Evolutionary conservation across 2,797 vertebrate species (phyloP).

Genomic region (Mormyrops attenuatus): DNA sequence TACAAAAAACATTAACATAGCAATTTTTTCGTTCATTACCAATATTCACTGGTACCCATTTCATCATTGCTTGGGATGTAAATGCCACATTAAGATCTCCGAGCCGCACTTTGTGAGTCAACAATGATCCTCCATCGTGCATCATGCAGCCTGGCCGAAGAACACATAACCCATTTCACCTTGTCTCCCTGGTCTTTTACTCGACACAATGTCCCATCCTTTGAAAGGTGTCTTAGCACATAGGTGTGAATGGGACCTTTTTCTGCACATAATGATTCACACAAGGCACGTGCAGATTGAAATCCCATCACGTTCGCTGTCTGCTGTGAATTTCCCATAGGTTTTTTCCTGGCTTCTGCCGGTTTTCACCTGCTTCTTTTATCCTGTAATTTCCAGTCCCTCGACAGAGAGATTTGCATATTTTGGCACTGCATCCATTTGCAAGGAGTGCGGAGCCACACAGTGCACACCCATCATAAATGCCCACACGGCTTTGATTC

Average conservation of each 20-base stretch:
- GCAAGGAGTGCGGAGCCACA: background rate
- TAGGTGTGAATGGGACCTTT: constrained; percentile 1
- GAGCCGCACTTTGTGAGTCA: background rate
- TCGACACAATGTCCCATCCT: background rate
- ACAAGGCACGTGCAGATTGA: background rate
- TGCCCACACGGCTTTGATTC: constrained; percentile 4
- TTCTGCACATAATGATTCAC: constrained; percentile 8
- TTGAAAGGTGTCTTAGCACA: background rate
- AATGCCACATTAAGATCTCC: background rate
- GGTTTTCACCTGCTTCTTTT: constrained; percentile 1
- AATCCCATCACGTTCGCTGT: background rate
- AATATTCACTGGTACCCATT: background rate
- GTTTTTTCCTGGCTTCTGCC: background rate
- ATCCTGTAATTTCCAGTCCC: background rate
- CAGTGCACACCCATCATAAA: background rate
- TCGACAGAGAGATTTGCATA: constrained; percentile 4
- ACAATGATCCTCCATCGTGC: background rate
- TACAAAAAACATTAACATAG: background rate
- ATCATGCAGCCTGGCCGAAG: background rate
- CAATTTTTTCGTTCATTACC: background rate
- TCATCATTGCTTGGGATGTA: background rate
- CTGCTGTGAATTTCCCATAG: constrained; percentile 7
- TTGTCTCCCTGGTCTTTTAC: background rate
- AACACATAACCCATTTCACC: background rate
- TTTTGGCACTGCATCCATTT: constrained; percentile 11